Evolutionary conservation across 2,113 vertebrate species (phyloP).

Genomic region (Ibidorhyncha struthersii): DNA sequence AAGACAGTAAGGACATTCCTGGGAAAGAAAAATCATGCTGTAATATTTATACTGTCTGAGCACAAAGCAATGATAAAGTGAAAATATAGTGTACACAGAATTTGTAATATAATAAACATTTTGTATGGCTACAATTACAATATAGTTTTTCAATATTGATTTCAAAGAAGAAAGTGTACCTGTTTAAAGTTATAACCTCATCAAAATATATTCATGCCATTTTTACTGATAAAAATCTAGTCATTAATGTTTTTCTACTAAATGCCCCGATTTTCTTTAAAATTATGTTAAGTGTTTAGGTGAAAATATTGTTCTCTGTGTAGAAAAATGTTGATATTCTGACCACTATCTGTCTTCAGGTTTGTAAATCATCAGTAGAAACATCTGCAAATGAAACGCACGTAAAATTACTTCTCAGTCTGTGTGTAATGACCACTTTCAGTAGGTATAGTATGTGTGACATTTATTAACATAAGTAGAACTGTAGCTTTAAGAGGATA

Average conservation of each 20-base stretch:
- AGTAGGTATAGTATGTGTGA: neutral
- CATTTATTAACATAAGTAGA: neutral
- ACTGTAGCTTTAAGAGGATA: neutral
- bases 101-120: conserved; percentile 74
- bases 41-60: conserved; percentile 61
- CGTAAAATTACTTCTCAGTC: neutral
- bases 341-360: neutral
- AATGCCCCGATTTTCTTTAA: neutral
- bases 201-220: neutral
- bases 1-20: conserved; percentile 47
- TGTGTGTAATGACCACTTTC: neutral
- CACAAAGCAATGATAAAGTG: conserved; percentile 62
- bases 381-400: neutral
- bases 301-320: neutral
- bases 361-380: neutral
- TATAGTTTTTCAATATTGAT: conserved; percentile 51
- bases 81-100: conserved; percentile 66
- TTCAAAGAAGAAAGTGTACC: neutral
- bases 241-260: neutral
- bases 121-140: conserved; percentile 55
- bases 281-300: neutral
- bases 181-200: neutral
- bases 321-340: neutral
- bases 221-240: neutral
- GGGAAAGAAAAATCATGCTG: conserved; percentile 38